Evolutionary conservation across 2,113 vertebrate species (phyloP).

Genomic region (Abramis brama): DNA sequence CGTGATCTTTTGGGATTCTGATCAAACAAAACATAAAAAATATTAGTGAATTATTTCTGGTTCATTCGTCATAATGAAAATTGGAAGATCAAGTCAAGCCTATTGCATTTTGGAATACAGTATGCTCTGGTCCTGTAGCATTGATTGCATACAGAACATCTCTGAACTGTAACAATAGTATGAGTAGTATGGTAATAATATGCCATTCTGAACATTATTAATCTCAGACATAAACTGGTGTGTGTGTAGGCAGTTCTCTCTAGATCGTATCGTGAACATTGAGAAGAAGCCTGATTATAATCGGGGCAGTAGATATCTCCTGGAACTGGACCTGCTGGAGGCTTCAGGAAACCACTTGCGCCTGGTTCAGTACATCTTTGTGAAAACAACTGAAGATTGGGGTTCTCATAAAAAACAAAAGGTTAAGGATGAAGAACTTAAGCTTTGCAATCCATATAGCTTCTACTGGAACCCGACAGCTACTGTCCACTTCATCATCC

Average conservation of each 20-base stretch:
- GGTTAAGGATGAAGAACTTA: constrained; percentile 44
- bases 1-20: not conserved
- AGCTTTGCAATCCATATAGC: constrained; percentile 86
- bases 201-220: not conserved
- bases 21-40: not conserved
- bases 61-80: not conserved
- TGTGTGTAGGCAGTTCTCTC: constrained; percentile 77
- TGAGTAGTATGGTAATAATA: not conserved
- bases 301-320: constrained; percentile 85
- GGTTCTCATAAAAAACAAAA: not conserved
- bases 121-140: not conserved
- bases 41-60: not conserved
- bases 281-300: constrained; percentile 83
- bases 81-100: too few relatives aligned
- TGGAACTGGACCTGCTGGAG: constrained; percentile 88
- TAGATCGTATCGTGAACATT: constrained; percentile 83
- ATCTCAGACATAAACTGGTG: not conserved
- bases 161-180: not conserved
- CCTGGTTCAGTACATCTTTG: constrained; percentile 85
- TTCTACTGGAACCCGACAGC: constrained; percentile 87
- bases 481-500: constrained; percentile 87
- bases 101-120: too few relatives aligned
- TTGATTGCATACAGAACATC: not conserved
- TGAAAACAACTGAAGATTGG: not conserved
- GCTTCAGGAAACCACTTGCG: constrained; percentile 69